phyloP scores from a whole-genome alignment of 2,888 invertebrate species.

The Epirrita christyi region DNA sequence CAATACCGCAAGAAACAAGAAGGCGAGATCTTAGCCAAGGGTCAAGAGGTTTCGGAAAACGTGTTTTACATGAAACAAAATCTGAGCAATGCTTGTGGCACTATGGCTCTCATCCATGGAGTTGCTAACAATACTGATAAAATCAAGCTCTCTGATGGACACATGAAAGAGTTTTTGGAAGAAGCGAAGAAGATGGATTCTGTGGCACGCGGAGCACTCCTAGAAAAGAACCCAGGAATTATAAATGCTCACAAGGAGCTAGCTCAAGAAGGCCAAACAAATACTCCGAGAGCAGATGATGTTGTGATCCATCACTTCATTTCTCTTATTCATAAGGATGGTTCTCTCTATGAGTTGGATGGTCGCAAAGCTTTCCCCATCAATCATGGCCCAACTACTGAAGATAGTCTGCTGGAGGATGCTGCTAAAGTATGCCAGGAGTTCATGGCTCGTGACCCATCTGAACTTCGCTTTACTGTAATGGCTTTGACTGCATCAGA shows the following conservation, averaged over 20 bases:
- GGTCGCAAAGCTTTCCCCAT: conserved; percentile 89
- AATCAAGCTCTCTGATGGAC: conserved; percentile 87
- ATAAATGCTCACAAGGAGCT: conserved; percentile 93
- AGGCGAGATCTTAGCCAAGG: conserved; percentile 85
- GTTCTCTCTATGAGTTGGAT: conserved; percentile 94
- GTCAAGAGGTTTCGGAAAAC: conserved; percentile 86
- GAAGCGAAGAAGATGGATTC: conserved; percentile 88
- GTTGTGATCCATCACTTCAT: conserved; percentile 95
- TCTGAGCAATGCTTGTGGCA: conserved; percentile 98
- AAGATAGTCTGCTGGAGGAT: conserved; percentile 92
- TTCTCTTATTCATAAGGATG: conserved; percentile 93
- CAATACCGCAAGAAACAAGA: conserved; percentile 88
- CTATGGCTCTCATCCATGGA: conserved; percentile 97
- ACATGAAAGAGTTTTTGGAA: conserved; percentile 91
- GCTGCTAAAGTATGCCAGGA: conserved; percentile 92
- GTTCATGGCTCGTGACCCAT: conserved; percentile 95
- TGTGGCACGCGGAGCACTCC: conserved; percentile 89
- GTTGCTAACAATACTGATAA: conserved; percentile 95
- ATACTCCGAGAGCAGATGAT: conserved; percentile 91
- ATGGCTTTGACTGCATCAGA: conserved; percentile 90
- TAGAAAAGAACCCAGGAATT: conserved; percentile 90
- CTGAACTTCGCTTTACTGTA: conserved; percentile 94
- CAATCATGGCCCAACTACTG: conserved; percentile 91
- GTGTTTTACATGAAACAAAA: conserved; percentile 96
- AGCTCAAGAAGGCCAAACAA: conserved; percentile 96